These are phyloP conservation scores for Leucozona laternaria DNA, from an alignment of 2,888 invertebrate genomes.

Conservation along the genomic window DNA sequence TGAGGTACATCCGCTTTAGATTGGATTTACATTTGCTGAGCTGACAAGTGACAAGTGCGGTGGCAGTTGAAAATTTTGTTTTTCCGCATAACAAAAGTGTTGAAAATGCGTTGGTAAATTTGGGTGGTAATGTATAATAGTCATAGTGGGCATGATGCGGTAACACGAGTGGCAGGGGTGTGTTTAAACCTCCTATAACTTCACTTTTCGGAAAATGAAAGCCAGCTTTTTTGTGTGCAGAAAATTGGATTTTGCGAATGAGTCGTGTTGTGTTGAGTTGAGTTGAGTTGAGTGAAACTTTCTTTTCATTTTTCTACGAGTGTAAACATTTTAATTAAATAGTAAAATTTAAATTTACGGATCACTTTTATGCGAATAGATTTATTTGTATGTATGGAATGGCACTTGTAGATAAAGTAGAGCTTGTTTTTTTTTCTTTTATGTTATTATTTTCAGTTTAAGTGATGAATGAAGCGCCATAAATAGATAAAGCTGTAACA, in stretches of 20 bases:
- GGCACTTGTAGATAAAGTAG: too few relatives aligned
- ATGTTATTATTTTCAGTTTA: too few relatives aligned
- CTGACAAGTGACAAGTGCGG: constrained; percentile 76
- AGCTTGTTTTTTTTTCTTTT: too few relatives aligned
- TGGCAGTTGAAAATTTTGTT: constrained; percentile 73
- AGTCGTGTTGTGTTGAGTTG: constrained; percentile 26
- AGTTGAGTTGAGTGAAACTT: constrained; percentile 42
- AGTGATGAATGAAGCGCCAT: too few relatives aligned
- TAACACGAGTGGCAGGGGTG: not conserved
- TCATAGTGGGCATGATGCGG: not conserved
- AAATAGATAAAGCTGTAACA: too few relatives aligned
- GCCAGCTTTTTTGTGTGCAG: not conserved
- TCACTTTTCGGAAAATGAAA: not conserved
- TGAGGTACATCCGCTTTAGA: constrained; percentile 68
- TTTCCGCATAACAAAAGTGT: constrained; percentile 53
- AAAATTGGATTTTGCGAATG: constrained; percentile 59
- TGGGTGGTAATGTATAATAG: too few relatives aligned
- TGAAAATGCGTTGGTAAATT: constrained; percentile 60
- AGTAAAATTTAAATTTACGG: constrained; percentile 55
- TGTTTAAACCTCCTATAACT: not conserved
- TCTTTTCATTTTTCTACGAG: constrained; percentile 55
- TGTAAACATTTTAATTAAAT: constrained; percentile 71
- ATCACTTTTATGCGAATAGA: constrained; percentile 16
- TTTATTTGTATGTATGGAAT: not conserved
- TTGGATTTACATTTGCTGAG: constrained; percentile 76